Conservation (phyloP, 92 coral and sea anemone species). For the Zoanthus gigantus region DNA sequence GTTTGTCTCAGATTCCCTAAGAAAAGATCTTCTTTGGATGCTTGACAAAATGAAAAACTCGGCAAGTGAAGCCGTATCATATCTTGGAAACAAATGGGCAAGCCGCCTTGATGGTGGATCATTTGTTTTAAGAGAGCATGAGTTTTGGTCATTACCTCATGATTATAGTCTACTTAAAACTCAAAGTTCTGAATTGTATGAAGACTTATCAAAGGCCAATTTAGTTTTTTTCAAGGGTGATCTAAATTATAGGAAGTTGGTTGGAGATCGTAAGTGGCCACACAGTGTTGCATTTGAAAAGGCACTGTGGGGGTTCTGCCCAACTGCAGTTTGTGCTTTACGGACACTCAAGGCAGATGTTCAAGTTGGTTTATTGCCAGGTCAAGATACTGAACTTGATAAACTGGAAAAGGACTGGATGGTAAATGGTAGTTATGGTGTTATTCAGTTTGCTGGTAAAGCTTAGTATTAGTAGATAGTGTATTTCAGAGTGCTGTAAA, state of each 20-base stretch:
- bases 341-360: conserved; percentile 97
- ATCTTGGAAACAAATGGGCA: conserved; percentile 81
- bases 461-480: too few relatives aligned
- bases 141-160: conserved; percentile 87
- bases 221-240: conserved; percentile 94
- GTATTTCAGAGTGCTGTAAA: too few relatives aligned
- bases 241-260: conserved; percentile 94
- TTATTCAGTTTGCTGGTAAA: conserved; percentile 70
- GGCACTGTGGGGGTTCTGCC: conserved; percentile 96
- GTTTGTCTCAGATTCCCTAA: conserved; percentile 96
- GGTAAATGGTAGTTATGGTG: conserved; percentile 90
- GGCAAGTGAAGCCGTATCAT: conserved; percentile 62
- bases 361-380: conserved; percentile 85
- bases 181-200: conserved; percentile 74
- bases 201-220: conserved; percentile 80
- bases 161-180: conserved; percentile 86
- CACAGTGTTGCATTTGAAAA: conserved; percentile 79
- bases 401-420: conserved; percentile 89
- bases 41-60: conserved; percentile 72
- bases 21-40: conserved; percentile 82
- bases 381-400: conserved; percentile 73
- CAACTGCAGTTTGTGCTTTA: conserved; percentile 87
- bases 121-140: conserved; percentile 74
- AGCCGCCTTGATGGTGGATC: conserved; percentile 79
- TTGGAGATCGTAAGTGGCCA: conserved; percentile 97